Evolutionary conservation across 1,140 invertebrate species (phyloP), one percentile per base, ranked within the genome.

Genomic region (Eupristina koningsbergeri): DNA sequence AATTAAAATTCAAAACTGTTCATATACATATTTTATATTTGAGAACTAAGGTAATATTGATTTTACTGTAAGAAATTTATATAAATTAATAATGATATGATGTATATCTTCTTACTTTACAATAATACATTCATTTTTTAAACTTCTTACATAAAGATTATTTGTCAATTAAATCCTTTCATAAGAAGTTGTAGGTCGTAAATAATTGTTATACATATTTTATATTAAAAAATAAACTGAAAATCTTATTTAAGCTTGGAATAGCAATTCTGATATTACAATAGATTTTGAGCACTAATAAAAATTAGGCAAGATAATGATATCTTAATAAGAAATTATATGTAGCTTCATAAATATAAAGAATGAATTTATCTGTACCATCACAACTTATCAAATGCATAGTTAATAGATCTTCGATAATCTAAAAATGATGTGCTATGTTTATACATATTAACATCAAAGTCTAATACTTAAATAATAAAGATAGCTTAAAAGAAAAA

Each of bases 401-500:
- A 83, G 86, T 87, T 86, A 88, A 85, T 86, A 86, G 78, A 69
- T 85, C 63, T 83, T 76, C 82, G 58, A 63, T 76, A 81, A 86
- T 64, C 34, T 45, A 53, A 83, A 47, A 34, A 61, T 29, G 67
- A 79, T 76, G 67, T 31, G 61, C 50, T 29, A 41, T 17, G 50
- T 39, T 34, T 58, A 47, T 39, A 75, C n/a, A 26, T 50, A 50
- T 77, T 75, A 50, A 75, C 26, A 69, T 36, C 50, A 77, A 69
- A n/a, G 19, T 45, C 34, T 45, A 45, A 41, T 45, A 34, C 13
- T 67, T 36, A 0, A 36, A 67, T 67, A 67, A 0, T 34, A 36
- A 36, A 34, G 34, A 17, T 39, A 36, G 36, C 3, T 67, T 67
- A 36, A 67, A 67, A 36, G 36, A 34, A n/a, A 53, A 50, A n/a